Evolutionary conservation across 2,888 invertebrate genomes (phyloP), one percentile per base, ranked within the genome.

Genomic region (Willowsia nigromaculata): DNA sequence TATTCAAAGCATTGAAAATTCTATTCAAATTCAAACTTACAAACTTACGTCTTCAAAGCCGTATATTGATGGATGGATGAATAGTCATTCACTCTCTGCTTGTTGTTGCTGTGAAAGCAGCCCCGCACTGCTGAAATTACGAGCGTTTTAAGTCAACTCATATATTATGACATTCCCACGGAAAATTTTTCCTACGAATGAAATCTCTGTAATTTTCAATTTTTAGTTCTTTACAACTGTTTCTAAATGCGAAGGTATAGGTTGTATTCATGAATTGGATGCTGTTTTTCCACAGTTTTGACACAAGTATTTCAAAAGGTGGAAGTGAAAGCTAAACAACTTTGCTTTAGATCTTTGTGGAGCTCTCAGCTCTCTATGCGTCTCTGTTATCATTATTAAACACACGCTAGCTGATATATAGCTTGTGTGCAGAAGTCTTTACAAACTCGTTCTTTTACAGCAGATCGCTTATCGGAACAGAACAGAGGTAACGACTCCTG

Each of bases 51-150:
- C 43, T 43, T 43, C 37, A 68, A 68, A 37, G 37, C 65, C 37
- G 33, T 18, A 37, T 68, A 11, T 6, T 18, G 18, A 37, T 68
- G 18, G 25, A 37, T 59, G 53, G 25, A 22, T 30, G 30, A 37
- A 68, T 37, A 68, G 65, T 68, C 37, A 68, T 68, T 68, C 18
- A 68, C 37, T 68, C 65, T 37, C n/a, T 68, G 65, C 18, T 18
- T 68, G 65, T 37, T 18, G 37, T 37, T 68, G 33, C 5, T 59
- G 43, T 43, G 30, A n/a, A n/a, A n/a, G n/a, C n/a, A n/a, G n/a
- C n/a, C n/a, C n/a, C n/a, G n/a, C n/a, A n/a, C n/a, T n/a, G n/a
- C n/a, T n/a, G n/a, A n/a, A n/a, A n/a, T n/a, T n/a, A n/a, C n/a
- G n/a, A n/a, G n/a, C n/a, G n/a, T n/a, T n/a, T n/a, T n/a, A n/a